Evolutionary conservation across 2,888 invertebrate genomes (phyloP).

Genomic region (Bugula neritina): DNA sequence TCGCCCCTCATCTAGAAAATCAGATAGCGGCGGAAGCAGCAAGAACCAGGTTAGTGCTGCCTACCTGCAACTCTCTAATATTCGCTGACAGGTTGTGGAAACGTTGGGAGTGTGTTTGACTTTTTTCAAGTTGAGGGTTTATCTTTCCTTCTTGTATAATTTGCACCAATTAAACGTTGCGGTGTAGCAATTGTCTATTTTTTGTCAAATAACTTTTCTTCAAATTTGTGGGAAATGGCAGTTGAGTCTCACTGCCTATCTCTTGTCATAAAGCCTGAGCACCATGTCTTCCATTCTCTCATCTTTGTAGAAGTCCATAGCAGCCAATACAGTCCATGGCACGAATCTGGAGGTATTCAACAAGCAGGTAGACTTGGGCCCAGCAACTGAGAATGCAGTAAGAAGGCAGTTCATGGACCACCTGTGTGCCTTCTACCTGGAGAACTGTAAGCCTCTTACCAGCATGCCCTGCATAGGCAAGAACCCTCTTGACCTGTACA

Average conservation of each 20-base stretch:
- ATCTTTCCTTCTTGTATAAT: too few relatives aligned
- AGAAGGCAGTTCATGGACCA: slow-evolving; percentile 26
- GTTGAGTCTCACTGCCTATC: too few relatives aligned
- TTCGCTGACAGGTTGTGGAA: too few relatives aligned
- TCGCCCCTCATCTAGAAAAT: not conserved
- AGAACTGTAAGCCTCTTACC: slow-evolving; percentile 5
- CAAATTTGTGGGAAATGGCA: not conserved
- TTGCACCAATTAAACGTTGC: too few relatives aligned
- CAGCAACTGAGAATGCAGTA: not conserved
- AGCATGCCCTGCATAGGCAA: slow-evolving; percentile 16
- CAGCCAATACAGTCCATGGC: slow-evolving; percentile 11
- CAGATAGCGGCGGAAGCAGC: not conserved
- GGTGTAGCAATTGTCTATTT: too few relatives aligned
- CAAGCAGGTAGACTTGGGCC: slow-evolving; percentile 22
- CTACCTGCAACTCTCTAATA: not conserved
- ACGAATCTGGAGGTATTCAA: slow-evolving; percentile 10
- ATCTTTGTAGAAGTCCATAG: not conserved
- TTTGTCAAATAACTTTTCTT: too few relatives aligned
- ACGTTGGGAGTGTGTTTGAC: too few relatives aligned
- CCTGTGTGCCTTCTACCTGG: slow-evolving; percentile 21
- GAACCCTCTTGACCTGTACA: slow-evolving; percentile 25
- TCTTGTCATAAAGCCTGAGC: too few relatives aligned
- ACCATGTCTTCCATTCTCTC: not conserved
- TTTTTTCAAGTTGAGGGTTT: too few relatives aligned
- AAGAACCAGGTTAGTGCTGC: not conserved